Conservation (phyloP, 2,797 vertebrate species). For the Aselliscus stoliczkanus region DNA sequence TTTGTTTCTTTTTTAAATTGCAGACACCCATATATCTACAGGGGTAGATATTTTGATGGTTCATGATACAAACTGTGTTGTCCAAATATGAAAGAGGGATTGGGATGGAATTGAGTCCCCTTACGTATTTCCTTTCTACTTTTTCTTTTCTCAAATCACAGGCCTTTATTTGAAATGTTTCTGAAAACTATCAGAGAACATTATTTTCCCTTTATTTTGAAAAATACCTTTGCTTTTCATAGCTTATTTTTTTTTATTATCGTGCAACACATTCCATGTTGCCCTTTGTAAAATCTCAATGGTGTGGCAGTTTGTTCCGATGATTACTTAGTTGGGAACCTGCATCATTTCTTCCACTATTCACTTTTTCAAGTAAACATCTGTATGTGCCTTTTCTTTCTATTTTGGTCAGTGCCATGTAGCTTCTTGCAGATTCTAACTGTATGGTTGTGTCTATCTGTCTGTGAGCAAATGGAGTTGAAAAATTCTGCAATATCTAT, state of each 20-base stretch:
- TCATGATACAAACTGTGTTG: background rate
- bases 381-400: background rate
- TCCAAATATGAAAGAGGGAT: background rate
- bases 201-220: constrained; percentile 61
- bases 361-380: constrained; percentile 32
- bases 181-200: background rate
- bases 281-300: constrained; percentile 67
- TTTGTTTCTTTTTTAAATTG: background rate
- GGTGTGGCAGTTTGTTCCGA: constrained; percentile 48
- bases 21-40: background rate
- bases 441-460: background rate
- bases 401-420: background rate
- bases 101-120: constrained; percentile 14
- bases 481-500: background rate
- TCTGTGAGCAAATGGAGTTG: background rate
- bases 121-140: constrained; percentile 26
- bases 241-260: constrained; percentile 51
- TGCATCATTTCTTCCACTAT: constrained; percentile 50
- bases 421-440: constrained; percentile 15
- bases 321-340: constrained; percentile 55
- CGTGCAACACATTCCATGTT: constrained; percentile 40
- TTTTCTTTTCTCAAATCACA: constrained; percentile 55
- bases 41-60: background rate
- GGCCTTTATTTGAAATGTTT: constrained; percentile 69
- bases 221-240: constrained; percentile 23